Base-by-base conservation (phyloP, 2,888 invertebrate species). In the Oegoconia quadripuncta region DNA sequence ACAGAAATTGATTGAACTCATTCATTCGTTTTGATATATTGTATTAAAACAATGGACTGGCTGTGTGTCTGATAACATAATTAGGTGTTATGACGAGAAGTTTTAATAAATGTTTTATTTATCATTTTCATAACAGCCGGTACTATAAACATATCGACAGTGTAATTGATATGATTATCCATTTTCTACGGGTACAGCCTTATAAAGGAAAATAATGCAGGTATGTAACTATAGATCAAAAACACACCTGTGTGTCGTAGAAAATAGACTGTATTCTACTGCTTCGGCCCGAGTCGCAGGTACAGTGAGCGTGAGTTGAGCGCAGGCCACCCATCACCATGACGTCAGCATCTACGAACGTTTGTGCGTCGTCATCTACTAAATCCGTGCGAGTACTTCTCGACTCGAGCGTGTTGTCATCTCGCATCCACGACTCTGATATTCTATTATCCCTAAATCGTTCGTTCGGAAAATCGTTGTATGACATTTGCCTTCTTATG, bases 401-500 rank as follows among this genome's bases (percentile, higher is more conserved):
- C 39, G 78, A 69, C 52, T 74, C 72, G 50, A 66, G 65, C 43
- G 71, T 64, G 45, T 63, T 67, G 50, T 75, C 79, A 37, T 78
- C 78, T 39, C 76, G 67, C 41, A 66, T 55, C 86, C 83, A 79
- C 32, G 68, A 58, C 50, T 77, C 83, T 42, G 72, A 53, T 52
- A 66, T 57, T 60, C 79, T 71, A 39, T 39, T 42, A 50, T 82
- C 82, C 48, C 78, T 66, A 55, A 62, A 78, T 42, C 84, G 66
- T 48, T 87, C 88, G 52, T 71, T 83, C 42, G 82, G 80, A 66
- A 88, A 84, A 57, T 88, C 88, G 57, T 83, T 88, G 61, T 79
- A 88, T 37, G 88, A 88, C 81, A 88, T 74, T 64, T 87, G 87
- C 49, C 87, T 74, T 52, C 73, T 75, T 56, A 87, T 83, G 61